phyloP scores from a whole-genome alignment of 1,140 invertebrate species.

The Zeugodacus cucurbitae region DNA sequence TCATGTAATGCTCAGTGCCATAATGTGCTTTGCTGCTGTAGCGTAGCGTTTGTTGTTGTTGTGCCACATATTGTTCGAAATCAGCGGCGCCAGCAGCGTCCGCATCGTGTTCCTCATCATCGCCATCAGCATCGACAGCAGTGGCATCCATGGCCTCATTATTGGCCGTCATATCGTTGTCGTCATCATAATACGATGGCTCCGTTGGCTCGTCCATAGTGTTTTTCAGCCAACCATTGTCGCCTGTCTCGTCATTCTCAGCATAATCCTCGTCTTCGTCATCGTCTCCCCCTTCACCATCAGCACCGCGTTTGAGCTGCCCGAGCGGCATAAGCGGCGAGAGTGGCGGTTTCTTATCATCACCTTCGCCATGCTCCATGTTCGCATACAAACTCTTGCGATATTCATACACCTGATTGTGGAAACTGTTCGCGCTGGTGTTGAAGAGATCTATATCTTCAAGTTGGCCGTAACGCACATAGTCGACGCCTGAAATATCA shows the following conservation, averaged over 20 bases:
- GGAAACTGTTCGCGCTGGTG: constrained; percentile 58
- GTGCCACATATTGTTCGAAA: constrained; percentile 45
- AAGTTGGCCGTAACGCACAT: constrained; percentile 61
- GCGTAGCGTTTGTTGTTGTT: constrained; percentile 10
- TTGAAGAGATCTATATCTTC: constrained; percentile 62
- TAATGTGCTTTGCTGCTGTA: constrained; percentile 51
- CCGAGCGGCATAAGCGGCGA: constrained; percentile 56
- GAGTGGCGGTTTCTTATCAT: constrained; percentile 53
- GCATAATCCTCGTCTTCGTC: constrained; percentile 55
- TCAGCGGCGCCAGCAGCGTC: constrained; percentile 44
- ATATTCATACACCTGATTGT: constrained; percentile 62
- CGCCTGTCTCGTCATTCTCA: constrained; percentile 12
- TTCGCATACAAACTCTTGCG: constrained; percentile 61
- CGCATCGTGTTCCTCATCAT: constrained; percentile 45
- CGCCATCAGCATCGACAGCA: constrained; percentile 42
- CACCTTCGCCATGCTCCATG: constrained; percentile 56
- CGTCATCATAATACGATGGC: constrained; percentile 49
- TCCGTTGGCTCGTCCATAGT: background rate
- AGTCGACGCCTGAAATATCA: constrained; percentile 56
- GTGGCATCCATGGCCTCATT: constrained; percentile 46
- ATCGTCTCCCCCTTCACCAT: no score
- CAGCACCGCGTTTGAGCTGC: constrained; percentile 43
- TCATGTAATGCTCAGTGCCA: constrained; percentile 51
- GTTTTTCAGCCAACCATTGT: constrained; percentile 20
- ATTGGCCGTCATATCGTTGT: constrained; percentile 39